Percentiles rank a stretch among this genome's conserved stretches.
phyloP scores from a whole-genome alignment of 2,797 vertebrate genomes.

The Sebastes steindachneri region DNA sequence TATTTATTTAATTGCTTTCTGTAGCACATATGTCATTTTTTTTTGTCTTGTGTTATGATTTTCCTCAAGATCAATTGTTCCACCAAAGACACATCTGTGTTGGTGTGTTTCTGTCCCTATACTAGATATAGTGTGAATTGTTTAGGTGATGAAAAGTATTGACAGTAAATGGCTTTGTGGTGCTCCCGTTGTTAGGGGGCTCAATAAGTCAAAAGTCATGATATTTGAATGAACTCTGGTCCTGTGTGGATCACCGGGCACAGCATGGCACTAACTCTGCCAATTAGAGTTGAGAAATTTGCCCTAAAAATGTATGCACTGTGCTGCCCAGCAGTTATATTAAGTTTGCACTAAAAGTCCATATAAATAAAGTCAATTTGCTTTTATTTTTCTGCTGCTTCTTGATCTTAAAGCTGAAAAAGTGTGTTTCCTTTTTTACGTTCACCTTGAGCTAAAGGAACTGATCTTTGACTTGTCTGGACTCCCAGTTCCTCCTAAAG shows the following conservation, averaged over 20 bases:
- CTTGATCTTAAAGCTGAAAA: background rate
- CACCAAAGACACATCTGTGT: background rate
- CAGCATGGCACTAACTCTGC: background rate
- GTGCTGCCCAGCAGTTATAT: background rate
- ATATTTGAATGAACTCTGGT: background rate
- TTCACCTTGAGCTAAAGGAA: background rate
- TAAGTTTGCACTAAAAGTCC: background rate
- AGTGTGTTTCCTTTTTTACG: background rate
- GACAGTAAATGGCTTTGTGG: background rate
- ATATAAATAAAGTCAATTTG: background rate
- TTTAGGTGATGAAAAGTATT: background rate
- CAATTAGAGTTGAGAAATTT: background rate
- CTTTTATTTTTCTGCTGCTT: background rate
- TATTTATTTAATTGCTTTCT: too few species aligned
- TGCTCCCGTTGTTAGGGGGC: background rate
- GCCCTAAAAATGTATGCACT: background rate
- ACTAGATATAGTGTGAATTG: background rate
- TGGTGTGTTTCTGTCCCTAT: background rate
- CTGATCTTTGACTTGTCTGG: conserved; percentile 6
- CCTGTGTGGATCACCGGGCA: background rate
- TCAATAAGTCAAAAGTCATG: background rate
- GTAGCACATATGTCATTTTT: too few species aligned
- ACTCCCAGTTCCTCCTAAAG: background rate
- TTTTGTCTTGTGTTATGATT: background rate
- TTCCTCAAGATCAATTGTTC: background rate